phyloP scores from a whole-genome alignment of 2,888 invertebrate species.

The Lasioglossum malachurum region DNA sequence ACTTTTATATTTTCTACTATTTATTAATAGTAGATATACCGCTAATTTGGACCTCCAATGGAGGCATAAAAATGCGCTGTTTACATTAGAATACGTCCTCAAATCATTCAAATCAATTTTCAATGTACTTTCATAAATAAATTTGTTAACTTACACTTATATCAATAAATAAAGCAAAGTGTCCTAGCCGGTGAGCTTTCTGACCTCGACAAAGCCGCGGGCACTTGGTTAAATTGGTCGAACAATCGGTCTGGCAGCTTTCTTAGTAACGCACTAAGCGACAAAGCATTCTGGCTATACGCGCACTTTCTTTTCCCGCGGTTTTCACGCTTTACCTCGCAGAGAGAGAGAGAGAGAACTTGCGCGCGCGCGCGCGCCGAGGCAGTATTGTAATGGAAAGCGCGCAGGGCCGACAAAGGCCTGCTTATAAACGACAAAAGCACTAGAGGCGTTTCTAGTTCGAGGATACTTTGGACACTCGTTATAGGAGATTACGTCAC shows the following conservation, averaged over 20 bases:
- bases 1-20: too few relatives aligned
- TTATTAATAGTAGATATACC: background rate
- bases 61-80: background rate
- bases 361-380: background rate
- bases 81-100: background rate
- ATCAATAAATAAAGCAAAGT: background rate
- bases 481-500: slow-evolving; percentile 61
- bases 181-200: background rate
- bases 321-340: slow-evolving; percentile 8
- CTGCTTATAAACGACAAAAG: slow-evolving; percentile 32
- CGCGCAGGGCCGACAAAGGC: slow-evolving; percentile 12
- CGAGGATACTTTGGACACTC: slow-evolving; percentile 57
- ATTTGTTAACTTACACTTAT: background rate
- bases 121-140: background rate
- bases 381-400: slow-evolving; percentile 18
- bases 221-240: background rate
- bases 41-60: background rate
- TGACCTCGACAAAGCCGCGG: background rate
- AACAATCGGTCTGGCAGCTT: background rate
- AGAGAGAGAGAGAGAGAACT: too few relatives aligned
- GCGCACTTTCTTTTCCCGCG: slow-evolving; percentile 7
- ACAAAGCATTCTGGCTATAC: slow-evolving; percentile 9
- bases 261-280: background rate
- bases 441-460: slow-evolving; percentile 40
- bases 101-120: background rate